Evolutionary conservation across 2,888 invertebrate genomes (phyloP).

Genomic region (Conistra vaccinii): DNA sequence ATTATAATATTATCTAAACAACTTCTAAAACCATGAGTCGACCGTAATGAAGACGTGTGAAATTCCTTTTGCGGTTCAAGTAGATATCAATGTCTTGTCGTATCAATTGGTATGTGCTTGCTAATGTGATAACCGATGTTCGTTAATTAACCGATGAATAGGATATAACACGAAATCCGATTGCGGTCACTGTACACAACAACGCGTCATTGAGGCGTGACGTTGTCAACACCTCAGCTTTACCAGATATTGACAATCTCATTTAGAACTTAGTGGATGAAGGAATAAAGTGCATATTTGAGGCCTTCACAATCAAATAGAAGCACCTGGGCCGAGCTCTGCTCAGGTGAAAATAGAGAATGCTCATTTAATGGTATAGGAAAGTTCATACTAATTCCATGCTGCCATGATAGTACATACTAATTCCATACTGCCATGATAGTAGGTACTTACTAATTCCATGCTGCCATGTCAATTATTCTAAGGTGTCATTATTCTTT

Average conservation of each 20-base stretch:
- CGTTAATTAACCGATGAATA: conserved; percentile 52
- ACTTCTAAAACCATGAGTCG: not conserved
- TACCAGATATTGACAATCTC: not conserved
- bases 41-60: conserved; percentile 33
- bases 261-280: not conserved
- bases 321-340: no score
- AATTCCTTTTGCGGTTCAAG: conserved; percentile 29
- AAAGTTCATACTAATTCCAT: no score
- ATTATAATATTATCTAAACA: not conserved
- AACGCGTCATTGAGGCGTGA: conserved; percentile 5
- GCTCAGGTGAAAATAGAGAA: no score
- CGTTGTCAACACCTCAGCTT: not conserved
- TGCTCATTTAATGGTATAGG: no score
- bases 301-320: not conserved
- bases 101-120: conserved; percentile 34
- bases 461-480: no score
- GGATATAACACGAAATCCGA: conserved; percentile 21
- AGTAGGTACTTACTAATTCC: no score
- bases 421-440: no score
- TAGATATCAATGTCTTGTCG: conserved; percentile 2
- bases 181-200: conserved; percentile 17
- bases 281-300: not conserved
- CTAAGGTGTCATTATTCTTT: no score
- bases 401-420: no score
- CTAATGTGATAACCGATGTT: conserved; percentile 36